Base-by-base conservation (phyloP, 2,888 invertebrate genomes). In the Ypsolopha scabrella region DNA sequence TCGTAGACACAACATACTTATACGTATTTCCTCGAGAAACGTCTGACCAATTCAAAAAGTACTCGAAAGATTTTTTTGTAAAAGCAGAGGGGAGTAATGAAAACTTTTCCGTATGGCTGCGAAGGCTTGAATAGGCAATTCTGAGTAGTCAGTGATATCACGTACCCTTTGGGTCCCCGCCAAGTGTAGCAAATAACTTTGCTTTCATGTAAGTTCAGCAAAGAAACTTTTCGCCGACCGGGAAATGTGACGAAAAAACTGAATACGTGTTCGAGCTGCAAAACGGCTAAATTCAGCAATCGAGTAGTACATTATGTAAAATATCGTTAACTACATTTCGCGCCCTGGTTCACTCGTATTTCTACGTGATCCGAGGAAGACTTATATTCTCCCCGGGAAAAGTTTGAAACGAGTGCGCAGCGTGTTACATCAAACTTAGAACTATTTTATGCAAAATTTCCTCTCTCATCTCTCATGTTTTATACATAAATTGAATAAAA, bases 41-140 rank as follows among this genome's bases (percentile, higher is more conserved):
- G 54, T 55, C 57, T 52, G 43, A 58, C 57, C 59, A 54, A 60
- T 63, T 62, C 58, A 60, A 60, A 62, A 60, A 59, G 59, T 61
- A 56, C 59, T 59, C 59, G 55, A 57, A 62, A 66, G 58, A 1
- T 34, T 35, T 67, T 65, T 63, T 62, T 59, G 58, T 57, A 62
- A 57, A 62, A 67, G 58, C 61, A 61, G 55, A 57, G 51, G 55
- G 53, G 57, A 55, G 60, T 37, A 36, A 47, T 47, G 24, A 67
- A 71, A 77, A 75, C 61, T 74, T 74, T 63, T 61, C 58, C 63
- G 65, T 72, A 67, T 67, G 66, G 38, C 56, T 61, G 56, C 62
- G 58, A 67, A 65, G 62, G 64, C 70, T 74, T 77, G 81, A 79
- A 80, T 75, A 79, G 78, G 75, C 79, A 77, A 77, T 79, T 70